Evolutionary conservation across 2,888 invertebrate genomes (phyloP).

Genomic region (Exephanes ischioxanthus): DNA sequence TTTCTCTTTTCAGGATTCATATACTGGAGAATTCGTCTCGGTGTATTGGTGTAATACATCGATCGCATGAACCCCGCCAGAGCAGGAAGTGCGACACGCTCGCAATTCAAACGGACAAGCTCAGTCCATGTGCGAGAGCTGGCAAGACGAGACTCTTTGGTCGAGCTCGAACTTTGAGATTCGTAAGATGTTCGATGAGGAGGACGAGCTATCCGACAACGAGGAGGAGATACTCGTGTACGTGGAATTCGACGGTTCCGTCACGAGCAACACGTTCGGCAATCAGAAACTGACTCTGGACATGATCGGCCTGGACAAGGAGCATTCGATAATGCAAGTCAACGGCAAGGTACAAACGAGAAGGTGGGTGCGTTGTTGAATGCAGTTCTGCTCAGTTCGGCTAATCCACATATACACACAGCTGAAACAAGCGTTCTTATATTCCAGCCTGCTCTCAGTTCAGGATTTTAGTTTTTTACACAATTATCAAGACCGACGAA

Average conservation of each 20-base stretch:
- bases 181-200: conserved; percentile 63
- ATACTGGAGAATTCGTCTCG: too few relatives aligned
- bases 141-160: not conserved
- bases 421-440: too few relatives aligned
- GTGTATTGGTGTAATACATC: too few relatives aligned
- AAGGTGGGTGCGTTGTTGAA: not conserved
- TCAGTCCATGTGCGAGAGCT: conserved; percentile 28
- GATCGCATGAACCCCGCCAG: not conserved
- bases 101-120: not conserved
- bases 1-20: too few relatives aligned
- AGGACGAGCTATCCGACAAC: conserved; percentile 82
- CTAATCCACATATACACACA: too few relatives aligned
- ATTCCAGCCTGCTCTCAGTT: too few relatives aligned
- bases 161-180: not conserved
- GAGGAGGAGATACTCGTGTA: conserved; percentile 88
- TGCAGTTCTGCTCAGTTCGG: too few relatives aligned
- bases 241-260: conserved; percentile 87
- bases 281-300: conserved; percentile 86
- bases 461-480: too few relatives aligned
- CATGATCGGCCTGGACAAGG: conserved; percentile 88
- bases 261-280: conserved; percentile 84
- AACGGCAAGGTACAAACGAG: conserved; percentile 88
- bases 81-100: not conserved
- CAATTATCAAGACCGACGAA: too few relatives aligned
- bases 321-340: conserved; percentile 89